Base-by-base conservation (phyloP, 2,888 invertebrate species). In the Himalopsyche anomala region DNA sequence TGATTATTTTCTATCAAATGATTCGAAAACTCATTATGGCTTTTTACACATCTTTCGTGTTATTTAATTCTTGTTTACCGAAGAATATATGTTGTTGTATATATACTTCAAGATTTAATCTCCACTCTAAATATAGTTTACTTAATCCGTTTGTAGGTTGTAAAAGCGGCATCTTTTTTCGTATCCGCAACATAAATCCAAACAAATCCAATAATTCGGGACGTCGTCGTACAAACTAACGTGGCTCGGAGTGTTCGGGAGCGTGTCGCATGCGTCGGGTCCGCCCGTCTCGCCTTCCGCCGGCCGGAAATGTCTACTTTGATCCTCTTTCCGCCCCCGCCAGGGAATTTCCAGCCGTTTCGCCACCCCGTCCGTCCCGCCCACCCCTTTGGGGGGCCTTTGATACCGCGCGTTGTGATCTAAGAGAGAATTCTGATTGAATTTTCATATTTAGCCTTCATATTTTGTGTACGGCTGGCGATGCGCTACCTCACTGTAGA, bases 261-360 rank as follows among this genome's bases (percentile, higher is more conserved):
- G n/a, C 51, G 83, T 51, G 69, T 74, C 83, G 45, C 36, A 51
- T 55, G 51, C 62, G 79, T 55, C 84, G 84, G 38, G 81, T 36
- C 85, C 55, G 74, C 84, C 82, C 82, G 86, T 85, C 81, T 87
- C 84, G 84, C 51, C 51, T 51, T 51, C 51, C 51, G 51, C 51
- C 51, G 51, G 51, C 88, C 86, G 87, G 88, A 88, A 87, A 87
- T 87, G 87, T 86, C 83, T 86, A 86, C 88, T 88, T 88, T 88
- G 88, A 88, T 87, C 87, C 88, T 74, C 56, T 87, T 87, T 38
- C 84, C 84, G 62, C 85, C 83, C 81, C 69, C 87, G 83, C 54
- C 85, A 82, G 79, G 54, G 81, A 81, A 82, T 80, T 83, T 80
- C 83, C 79, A 28, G 81, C 62, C 62, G 62, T 62, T 62, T 62